Percentiles rank a stretch among this genome's conserved stretches.
Conservation (phyloP, 2,888 invertebrate genomes). For the Podotricha telesiphe region DNA sequence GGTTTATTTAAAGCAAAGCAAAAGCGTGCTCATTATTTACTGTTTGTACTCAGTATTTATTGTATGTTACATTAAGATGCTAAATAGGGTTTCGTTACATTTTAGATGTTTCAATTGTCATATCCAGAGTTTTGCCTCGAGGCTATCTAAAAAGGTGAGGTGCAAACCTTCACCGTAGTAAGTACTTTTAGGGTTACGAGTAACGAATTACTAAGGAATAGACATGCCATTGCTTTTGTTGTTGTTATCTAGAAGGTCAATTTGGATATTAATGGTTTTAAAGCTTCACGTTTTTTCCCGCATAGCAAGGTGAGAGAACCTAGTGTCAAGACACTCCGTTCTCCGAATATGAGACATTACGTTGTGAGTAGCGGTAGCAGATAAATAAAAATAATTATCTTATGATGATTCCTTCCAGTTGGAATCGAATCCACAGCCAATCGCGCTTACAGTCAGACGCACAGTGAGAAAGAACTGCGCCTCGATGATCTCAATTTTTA, state of each 20-base stretch:
- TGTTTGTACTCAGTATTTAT: slow-evolving; percentile 34
- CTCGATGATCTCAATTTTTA: no score
- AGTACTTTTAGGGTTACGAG: slow-evolving; percentile 9
- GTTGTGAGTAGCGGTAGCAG: no score
- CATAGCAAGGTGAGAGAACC: no score
- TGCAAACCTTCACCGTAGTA: slow-evolving; percentile 28
- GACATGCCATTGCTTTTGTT: slow-evolving; percentile 9
- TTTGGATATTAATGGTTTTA: not conserved
- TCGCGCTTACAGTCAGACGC: no score
- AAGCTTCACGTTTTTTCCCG: no score
- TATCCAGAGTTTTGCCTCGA: slow-evolving; percentile 33
- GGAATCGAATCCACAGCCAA: no score
- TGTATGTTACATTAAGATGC: slow-evolving; percentile 32
- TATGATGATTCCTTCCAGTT: no score
- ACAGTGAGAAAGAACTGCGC: no score
- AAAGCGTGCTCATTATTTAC: slow-evolving; percentile 31
- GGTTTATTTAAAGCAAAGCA: slow-evolving; percentile 4
- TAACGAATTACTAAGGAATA: slow-evolving; percentile 17
- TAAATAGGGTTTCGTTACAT: slow-evolving; percentile 34
- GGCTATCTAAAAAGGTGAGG: slow-evolving; percentile 37
- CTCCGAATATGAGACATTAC: no score
- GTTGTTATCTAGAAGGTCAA: not conserved
- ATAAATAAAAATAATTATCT: no score
- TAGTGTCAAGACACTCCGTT: no score
- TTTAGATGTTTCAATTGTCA: slow-evolving; percentile 39